Percentiles rank a stretch among this genome's conserved stretches.
phyloP scores from a whole-genome alignment of 2,888 invertebrate species.

The Alsophila aescularia region DNA sequence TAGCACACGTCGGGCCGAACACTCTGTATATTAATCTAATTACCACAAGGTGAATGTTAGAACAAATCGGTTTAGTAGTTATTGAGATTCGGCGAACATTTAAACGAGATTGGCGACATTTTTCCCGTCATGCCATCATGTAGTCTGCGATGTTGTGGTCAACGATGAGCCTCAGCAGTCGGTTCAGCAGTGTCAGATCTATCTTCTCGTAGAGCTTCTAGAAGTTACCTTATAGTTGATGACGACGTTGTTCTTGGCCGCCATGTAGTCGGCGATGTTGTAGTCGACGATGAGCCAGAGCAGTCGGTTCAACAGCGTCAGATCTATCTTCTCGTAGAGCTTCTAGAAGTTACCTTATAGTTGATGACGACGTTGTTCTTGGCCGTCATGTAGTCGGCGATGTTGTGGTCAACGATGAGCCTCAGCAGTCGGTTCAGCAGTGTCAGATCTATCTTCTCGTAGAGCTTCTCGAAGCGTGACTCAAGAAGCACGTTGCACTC shows the following conservation, averaged over 20 bases:
- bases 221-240: conserved; percentile 96
- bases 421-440: conserved; percentile 97
- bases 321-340: conserved; percentile 34
- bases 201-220: no score
- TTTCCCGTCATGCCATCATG: conserved; percentile 99
- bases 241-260: conserved; percentile 99
- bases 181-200: conserved; percentile 94
- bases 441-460: conserved; percentile 99
- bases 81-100: no score
- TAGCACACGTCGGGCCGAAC: no score
- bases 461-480: conserved; percentile 99
- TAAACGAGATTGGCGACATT: no score
- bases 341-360: conserved; percentile 88
- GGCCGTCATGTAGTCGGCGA: conserved; percentile 99
- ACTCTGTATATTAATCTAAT: no score
- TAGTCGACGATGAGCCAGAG: conserved; percentile 99
- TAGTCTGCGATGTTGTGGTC: conserved; percentile 99
- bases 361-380: conserved; percentile 99
- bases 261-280: conserved; percentile 99
- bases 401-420: conserved; percentile 99
- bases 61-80: no score
- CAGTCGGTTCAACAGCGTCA: conserved; percentile 97
- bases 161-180: conserved; percentile 97
- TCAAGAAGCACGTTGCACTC: conserved; percentile 99
- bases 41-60: no score